Evolutionary conservation across 2,797 vertebrate species (phyloP), one percentile per base, ranked within the genome.

Genomic region (Microchirus variegatus): DNA sequence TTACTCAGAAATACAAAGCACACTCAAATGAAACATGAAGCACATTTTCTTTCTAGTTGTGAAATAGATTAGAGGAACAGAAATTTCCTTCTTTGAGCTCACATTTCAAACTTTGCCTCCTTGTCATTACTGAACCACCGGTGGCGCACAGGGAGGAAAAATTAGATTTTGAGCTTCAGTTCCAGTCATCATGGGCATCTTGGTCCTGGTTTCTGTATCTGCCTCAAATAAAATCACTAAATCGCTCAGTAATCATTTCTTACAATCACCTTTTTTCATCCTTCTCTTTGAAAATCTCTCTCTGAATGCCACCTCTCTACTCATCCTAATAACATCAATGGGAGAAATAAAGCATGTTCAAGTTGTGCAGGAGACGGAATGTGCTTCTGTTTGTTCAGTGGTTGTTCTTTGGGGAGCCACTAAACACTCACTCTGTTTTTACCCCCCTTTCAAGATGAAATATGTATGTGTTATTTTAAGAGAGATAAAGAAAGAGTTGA

Each of bases 1-100:
- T 83, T 70, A 73, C 73, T 81, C 75, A 74, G 68, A 31, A 81
- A 75, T 71, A 87, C 80, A 89, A 86, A 85, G 81, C 82, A 73
- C 75, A 80, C 76, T n/a, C n/a, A 71, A 86, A 84, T 82, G 87
- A 79, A 85, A 89, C 79, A 64, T 53, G 76, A 84, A 89, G 80
- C 81, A 77, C 75, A 66, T 69, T 74, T 85, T 79, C 63, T 58
- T 57, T 64, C 31, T 49, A 3, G 78, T 63, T 83, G 67, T 78
- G 81, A 83, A 81, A 80, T 74, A 87, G 86, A 89, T 89, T 87
- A 87, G 74, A 85, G 82, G 84, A 80, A 83, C 81, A 82, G 77
- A 75, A 65, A 37, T 85, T 80, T 85, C 71, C 84, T 70, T 78
- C 80, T 86, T 81, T 73, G 70, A 84, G 75, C 77, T 83, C 77